Percentiles rank a stretch among this genome's conserved stretches.
Evolutionary conservation across 2,888 invertebrate genomes (phyloP).

Genomic region (Brachyopa scutellaris): DNA sequence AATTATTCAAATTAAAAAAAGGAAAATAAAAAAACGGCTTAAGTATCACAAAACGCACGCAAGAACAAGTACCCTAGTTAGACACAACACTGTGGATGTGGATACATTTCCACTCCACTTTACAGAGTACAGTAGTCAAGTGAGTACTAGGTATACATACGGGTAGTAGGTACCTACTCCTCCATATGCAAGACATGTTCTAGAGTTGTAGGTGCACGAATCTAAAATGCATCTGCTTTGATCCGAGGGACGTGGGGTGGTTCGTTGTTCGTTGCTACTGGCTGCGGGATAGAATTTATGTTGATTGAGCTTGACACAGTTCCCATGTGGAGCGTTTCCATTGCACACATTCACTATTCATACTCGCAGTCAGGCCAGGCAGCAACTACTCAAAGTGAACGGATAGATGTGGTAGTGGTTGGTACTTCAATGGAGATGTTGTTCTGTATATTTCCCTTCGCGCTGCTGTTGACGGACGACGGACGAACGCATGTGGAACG

Average conservation of each 20-base stretch:
- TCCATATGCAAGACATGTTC: slow-evolving; percentile 12
- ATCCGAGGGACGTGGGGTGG: slow-evolving; percentile 11
- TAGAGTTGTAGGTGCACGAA: slow-evolving; percentile 16
- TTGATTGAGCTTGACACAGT: slow-evolving; percentile 73
- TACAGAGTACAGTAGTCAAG: slow-evolving; percentile 57
- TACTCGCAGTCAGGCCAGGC: slow-evolving; percentile 5
- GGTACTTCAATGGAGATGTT: slow-evolving; percentile 41
- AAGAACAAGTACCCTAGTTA: slow-evolving; percentile 46
- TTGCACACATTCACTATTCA: slow-evolving; percentile 64
- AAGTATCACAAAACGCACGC: slow-evolving; percentile 24
- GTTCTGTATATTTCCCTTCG: slow-evolving; percentile 58
- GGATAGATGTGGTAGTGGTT: neutral
- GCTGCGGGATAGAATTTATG: slow-evolving; percentile 68
- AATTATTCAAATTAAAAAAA: slow-evolving; percentile 49
- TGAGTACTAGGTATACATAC: no score
- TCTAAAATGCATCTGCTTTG: slow-evolving; percentile 44
- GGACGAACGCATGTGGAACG: slow-evolving; percentile 57
- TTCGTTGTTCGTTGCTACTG: slow-evolving; percentile 29
- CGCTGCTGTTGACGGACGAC: no score
- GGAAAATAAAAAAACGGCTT: slow-evolving; percentile 15
- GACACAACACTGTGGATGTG: slow-evolving; percentile 15
- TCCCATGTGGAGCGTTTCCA: slow-evolving; percentile 71
- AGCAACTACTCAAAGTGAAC: slow-evolving; percentile 9
- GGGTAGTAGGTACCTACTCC: no score
- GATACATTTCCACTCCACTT: slow-evolving; percentile 34